Conservation (phyloP, 2,888 invertebrate genomes). For the Xestia ashworthii region DNA sequence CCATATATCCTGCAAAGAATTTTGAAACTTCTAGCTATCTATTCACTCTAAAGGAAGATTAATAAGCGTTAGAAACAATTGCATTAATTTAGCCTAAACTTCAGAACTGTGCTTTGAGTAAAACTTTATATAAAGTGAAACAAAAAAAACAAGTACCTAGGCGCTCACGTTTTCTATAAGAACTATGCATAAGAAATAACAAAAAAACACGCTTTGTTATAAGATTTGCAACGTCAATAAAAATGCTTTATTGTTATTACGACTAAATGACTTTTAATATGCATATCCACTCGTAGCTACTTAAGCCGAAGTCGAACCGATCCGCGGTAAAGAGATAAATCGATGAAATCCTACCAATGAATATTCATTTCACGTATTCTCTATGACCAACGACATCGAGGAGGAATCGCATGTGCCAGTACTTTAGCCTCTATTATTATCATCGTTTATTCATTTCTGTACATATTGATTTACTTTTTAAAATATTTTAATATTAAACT, state of each 20-base stretch:
- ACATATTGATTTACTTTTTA: too few relatives aligned
- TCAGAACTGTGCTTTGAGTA: background rate
- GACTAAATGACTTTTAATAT: slow-evolving; percentile 11
- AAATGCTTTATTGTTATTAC: background rate
- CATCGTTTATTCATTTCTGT: too few relatives aligned
- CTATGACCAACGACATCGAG: slow-evolving; percentile 52
- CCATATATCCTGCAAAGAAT: too few relatives aligned
- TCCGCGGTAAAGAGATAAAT: slow-evolving; percentile 54
- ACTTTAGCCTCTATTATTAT: slow-evolving; percentile 22
- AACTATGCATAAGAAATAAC: background rate
- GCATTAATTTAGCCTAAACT: background rate
- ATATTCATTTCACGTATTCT: slow-evolving; percentile 71
- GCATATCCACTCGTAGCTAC: slow-evolving; percentile 6
- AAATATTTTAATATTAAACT: too few relatives aligned
- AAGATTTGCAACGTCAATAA: background rate
- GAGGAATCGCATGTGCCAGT: slow-evolving; percentile 50
- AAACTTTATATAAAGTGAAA: background rate
- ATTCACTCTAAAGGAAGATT: background rate
- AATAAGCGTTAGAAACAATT: background rate
- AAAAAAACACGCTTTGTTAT: background rate
- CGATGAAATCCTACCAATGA: slow-evolving; percentile 65
- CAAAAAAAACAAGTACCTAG: background rate
- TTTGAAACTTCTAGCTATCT: background rate
- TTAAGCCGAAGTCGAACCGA: slow-evolving; percentile 19
- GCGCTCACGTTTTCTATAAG: background rate